Conservation (phyloP, 2,888 invertebrate genomes). For the Nemoura dubitans region DNA sequence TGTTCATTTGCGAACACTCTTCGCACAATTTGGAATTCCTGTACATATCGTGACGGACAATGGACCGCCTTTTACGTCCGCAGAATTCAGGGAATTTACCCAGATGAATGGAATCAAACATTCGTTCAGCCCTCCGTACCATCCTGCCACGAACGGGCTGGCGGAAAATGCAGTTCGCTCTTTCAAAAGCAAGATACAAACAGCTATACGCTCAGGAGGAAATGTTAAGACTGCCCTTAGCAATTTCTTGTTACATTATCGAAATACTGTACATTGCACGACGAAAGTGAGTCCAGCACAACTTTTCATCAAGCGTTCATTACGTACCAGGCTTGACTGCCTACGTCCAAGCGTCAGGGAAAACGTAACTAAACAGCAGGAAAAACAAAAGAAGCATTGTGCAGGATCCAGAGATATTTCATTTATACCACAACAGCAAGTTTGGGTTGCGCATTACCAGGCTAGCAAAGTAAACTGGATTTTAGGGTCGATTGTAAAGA, state of each 20-base stretch:
- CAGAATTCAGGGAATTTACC: constrained; percentile 52
- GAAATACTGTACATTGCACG: constrained; percentile 48
- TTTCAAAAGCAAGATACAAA: constrained; percentile 42
- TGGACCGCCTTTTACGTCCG: constrained; percentile 52
- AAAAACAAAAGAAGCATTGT: too few species aligned
- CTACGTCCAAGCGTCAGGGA: too few species aligned
- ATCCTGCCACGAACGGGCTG: constrained; percentile 53
- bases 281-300: constrained; percentile 50
- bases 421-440: too few species aligned
- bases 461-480: too few species aligned
- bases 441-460: too few species aligned
- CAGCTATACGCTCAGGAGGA: too few species aligned
- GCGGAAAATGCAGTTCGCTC: constrained; percentile 53
- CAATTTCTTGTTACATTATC: constrained; percentile 48
- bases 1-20: constrained; percentile 47
- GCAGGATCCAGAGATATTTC: too few species aligned
- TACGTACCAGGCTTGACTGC: too few species aligned
- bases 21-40: constrained; percentile 52
- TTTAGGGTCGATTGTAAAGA: too few species aligned
- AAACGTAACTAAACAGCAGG: too few species aligned
- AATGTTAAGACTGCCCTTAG: constrained; percentile 31
- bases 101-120: constrained; percentile 50
- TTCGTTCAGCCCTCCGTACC: constrained; percentile 50
- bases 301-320: constrained; percentile 46
- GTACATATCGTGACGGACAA: constrained; percentile 53